Conservation (phyloP, 1,140 invertebrate genomes). For the Bombus impatiens region DNA sequence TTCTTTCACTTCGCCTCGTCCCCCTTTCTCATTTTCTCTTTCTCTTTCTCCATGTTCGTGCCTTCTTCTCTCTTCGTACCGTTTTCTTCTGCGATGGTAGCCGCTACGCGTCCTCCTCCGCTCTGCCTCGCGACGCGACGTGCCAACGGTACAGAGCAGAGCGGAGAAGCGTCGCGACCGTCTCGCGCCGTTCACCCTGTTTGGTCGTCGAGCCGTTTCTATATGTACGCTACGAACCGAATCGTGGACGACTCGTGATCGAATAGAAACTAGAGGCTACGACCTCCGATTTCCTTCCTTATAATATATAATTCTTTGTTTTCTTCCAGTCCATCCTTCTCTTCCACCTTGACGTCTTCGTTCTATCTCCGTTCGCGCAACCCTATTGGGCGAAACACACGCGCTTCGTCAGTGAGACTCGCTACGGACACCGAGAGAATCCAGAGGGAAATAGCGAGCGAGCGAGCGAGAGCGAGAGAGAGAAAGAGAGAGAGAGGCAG, state of each 20-base stretch:
- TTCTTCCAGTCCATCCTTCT: neutral
- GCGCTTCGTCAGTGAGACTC: neutral
- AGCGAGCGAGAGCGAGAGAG: neutral
- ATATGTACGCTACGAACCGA: no score
- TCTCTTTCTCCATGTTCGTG: slow-evolving; percentile 22
- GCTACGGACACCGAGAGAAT: slow-evolving; percentile 10
- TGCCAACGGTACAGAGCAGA: neutral
- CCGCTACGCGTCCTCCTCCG: neutral
- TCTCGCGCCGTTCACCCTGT: slow-evolving; percentile 40
- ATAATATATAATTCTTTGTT: no score
- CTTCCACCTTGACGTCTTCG: neutral
- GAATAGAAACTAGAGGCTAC: neutral
- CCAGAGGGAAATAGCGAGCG: neutral
- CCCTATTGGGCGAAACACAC: neutral
- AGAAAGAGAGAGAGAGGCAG: neutral
- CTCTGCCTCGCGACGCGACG: slow-evolving; percentile 23
- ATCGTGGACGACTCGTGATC: neutral
- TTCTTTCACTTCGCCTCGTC: slow-evolving; percentile 15
- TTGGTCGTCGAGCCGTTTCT: slow-evolving; percentile 27
- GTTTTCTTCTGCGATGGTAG: neutral
- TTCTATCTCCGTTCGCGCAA: neutral
- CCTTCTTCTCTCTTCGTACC: neutral
- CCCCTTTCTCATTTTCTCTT: slow-evolving; percentile 17
- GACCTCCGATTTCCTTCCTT: neutral
- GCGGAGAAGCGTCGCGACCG: neutral